These are phyloP conservation scores for Rhincodon typus DNA, from an alignment of 2,797 vertebrate genomes.

Conservation along the genomic window DNA sequence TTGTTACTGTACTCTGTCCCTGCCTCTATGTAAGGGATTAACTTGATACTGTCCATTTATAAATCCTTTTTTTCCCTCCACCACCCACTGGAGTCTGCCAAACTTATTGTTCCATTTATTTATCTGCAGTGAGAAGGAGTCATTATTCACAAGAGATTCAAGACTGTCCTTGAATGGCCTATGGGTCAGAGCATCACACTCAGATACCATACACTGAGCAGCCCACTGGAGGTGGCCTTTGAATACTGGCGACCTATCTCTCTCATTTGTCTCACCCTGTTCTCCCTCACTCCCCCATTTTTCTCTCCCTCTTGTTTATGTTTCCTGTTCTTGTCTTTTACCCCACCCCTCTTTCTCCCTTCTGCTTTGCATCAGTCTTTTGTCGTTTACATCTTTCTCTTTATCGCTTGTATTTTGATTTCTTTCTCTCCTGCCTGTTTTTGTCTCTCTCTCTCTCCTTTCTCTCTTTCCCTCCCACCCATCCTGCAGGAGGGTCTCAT, in stretches of 20 bases:
- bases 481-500: not conserved
- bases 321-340: not conserved
- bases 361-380: not conserved
- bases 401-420: not conserved
- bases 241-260: too few relatives aligned
- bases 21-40: not conserved
- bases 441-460: not conserved
- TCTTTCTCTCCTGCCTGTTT: not conserved
- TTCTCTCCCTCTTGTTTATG: slow-evolving; percentile 11
- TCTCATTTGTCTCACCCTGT: not conserved
- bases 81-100: not conserved
- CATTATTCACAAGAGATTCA: not conserved
- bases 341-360: not conserved
- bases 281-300: not conserved
- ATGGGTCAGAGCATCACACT: not conserved
- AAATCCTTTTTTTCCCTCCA: not conserved
- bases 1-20: too few relatives aligned
- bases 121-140: not conserved
- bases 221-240: too few relatives aligned
- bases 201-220: not conserved
- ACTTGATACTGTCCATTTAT: not conserved
- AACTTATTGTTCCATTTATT: not conserved
- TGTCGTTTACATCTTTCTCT: too few relatives aligned
- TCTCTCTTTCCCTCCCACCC: not conserved
- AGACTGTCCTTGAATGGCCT: not conserved